Evolutionary conservation across 2,888 invertebrate genomes (phyloP), one percentile per base, ranked within the genome.

Genomic region (Agelastica alni): DNA sequence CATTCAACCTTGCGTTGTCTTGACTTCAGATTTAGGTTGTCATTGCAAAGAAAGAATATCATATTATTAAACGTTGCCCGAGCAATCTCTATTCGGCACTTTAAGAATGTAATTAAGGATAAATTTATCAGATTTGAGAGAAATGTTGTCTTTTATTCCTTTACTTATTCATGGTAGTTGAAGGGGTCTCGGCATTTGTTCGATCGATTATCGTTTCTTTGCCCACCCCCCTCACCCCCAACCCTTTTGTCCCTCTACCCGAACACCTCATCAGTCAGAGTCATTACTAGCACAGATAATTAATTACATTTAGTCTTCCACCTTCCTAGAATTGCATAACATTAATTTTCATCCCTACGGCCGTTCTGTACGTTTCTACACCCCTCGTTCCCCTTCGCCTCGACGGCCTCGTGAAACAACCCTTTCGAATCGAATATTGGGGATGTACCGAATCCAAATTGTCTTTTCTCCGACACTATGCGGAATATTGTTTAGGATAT

Each of bases 291-390:
- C 76, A 75, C 79, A 81, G 81, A 81, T 81, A 81, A 81, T 81
- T 82, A 81, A 81, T 82, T 83, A 82, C 82, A 81, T 81, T 82
- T 80, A 79, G 79, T 80, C 77, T 77, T 79, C 78, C 79, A 78
- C 79, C 80, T 76, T 76, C 75, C 76, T 73, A 76, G 78, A 78
- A 77, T 77, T 78, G 78, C 78, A 78, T 78, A 77, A 76, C 78
- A 78, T 78, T 78, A 78, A 78, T 77, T 77, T 71, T 65, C 66
- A 62, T 54, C 64, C 60, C 65, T 57, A 58, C 60, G 53, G 59
- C 58, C 58, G 61, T 20, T 20, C 37, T 39, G 37, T n/a, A n/a
- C n/a, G n/a, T 39, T 39, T 39, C 37, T 20, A 13, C 20, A 20
- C 20, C 20, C 18, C 61, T n/a, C 31, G 43, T 13, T 41, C 17